These are phyloP conservation scores for Urophycis tenuis DNA, from an alignment of 2,797 vertebrate genomes.

Conservation along the genomic window DNA sequence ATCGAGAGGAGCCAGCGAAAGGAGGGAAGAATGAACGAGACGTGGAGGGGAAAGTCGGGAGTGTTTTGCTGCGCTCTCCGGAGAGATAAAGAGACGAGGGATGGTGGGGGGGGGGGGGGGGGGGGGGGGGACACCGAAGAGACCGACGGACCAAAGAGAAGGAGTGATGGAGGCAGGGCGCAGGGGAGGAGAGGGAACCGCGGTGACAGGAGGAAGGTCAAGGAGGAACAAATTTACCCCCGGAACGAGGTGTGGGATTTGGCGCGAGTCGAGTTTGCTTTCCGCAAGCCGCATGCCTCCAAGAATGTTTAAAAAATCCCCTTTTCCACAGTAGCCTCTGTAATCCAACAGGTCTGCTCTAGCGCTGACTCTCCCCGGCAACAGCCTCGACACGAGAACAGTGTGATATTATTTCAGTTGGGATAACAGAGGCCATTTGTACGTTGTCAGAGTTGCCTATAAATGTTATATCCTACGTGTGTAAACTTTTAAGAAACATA, in stretches of 20 bases:
- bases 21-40: constrained; percentile 5
- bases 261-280: constrained; percentile 52
- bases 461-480: neutral
- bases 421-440: neutral
- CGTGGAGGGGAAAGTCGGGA: neutral
- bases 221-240: constrained; percentile 42
- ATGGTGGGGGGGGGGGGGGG: neutral
- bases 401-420: neutral
- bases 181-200: neutral
- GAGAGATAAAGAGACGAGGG: neutral
- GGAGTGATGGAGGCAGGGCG: neutral
- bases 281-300: constrained; percentile 58
- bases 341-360: neutral
- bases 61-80: neutral
- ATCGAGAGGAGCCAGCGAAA: neutral
- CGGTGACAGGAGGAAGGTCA: neutral
- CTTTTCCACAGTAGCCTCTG: constrained; percentile 18
- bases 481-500: neutral
- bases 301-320: constrained; percentile 45
- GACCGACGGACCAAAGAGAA: neutral
- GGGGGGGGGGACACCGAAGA: neutral
- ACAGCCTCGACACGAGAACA: neutral
- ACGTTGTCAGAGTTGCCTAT: neutral
- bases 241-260: constrained; percentile 56
- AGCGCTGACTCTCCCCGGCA: neutral